Conservation (phyloP, 2,888 invertebrate genomes). For the Rhogogaster chlorosoma region DNA sequence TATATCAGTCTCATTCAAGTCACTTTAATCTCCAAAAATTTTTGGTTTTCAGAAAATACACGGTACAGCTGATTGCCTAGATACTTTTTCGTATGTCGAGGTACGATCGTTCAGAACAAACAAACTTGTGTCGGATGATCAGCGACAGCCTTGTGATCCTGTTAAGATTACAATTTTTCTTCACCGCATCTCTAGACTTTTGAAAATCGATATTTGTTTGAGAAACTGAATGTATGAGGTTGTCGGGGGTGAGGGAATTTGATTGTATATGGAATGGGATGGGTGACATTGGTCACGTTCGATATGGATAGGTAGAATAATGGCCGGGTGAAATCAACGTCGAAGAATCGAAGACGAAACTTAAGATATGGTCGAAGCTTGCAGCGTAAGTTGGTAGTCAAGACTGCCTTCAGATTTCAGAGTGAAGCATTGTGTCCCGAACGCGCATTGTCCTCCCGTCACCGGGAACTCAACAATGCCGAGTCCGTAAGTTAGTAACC, state of each 20-base stretch:
- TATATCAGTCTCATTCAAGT: neutral
- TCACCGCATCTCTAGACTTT: no score
- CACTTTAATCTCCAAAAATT: constrained; percentile 5
- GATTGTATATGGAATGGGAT: neutral
- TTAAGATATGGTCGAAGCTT: constrained; percentile 43
- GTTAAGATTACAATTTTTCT: no score
- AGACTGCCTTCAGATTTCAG: constrained; percentile 69
- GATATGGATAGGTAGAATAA: constrained; percentile 16
- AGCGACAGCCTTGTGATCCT: no score
- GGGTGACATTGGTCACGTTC: neutral
- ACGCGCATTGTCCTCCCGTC: constrained; percentile 74
- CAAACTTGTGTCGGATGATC: no score
- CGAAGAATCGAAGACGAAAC: constrained; percentile 48
- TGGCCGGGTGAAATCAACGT: constrained; percentile 38
- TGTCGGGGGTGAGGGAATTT: neutral
- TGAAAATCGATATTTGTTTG: no score
- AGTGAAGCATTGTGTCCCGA: constrained; percentile 72
- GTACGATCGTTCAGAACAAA: no score
- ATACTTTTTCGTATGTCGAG: no score
- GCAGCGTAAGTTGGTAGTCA: constrained; percentile 65
- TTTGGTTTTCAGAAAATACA: no score
- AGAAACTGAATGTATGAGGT: neutral
- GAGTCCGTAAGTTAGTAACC: constrained; percentile 72
- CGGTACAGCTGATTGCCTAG: no score
- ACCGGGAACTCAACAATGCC: constrained; percentile 72